phyloP scores from a whole-genome alignment of 2,797 vertebrate species.

The Tympanoctomys barrerae region DNA sequence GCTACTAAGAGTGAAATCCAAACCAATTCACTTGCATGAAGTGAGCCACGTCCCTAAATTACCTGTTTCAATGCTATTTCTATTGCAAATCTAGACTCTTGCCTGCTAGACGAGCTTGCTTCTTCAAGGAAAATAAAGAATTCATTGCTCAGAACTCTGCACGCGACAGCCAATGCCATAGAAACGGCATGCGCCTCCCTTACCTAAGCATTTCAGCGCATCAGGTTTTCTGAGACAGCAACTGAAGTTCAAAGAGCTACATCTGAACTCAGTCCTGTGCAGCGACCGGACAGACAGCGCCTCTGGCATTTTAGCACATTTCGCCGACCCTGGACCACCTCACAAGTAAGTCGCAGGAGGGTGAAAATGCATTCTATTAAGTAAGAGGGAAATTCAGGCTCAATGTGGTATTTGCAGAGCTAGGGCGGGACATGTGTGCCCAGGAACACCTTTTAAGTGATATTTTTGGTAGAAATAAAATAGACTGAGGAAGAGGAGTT shows the following conservation, averaged over 20 bases:
- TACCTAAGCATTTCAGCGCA: not conserved
- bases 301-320: not conserved
- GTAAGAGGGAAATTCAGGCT: not conserved
- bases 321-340: not conserved
- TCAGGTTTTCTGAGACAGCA: not conserved
- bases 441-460: not conserved
- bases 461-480: not conserved
- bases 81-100: not conserved
- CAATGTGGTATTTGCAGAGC: not conserved
- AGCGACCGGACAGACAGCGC: not conserved
- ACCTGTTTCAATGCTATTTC: not conserved
- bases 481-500: not conserved
- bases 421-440: not conserved
- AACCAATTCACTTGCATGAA: not conserved
- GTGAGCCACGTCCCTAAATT: not conserved
- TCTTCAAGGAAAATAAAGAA: slow-evolving; percentile 9
- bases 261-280: not conserved
- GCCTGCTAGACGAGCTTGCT: not conserved
- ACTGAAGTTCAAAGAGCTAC: not conserved
- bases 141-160: not conserved
- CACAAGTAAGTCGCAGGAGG: not conserved
- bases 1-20: not conserved
- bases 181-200: not conserved
- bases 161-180: not conserved
- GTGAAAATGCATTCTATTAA: not conserved